Evolutionary conservation across 2,888 invertebrate genomes (phyloP).

Genomic region (Scaptomyza reducta): DNA sequence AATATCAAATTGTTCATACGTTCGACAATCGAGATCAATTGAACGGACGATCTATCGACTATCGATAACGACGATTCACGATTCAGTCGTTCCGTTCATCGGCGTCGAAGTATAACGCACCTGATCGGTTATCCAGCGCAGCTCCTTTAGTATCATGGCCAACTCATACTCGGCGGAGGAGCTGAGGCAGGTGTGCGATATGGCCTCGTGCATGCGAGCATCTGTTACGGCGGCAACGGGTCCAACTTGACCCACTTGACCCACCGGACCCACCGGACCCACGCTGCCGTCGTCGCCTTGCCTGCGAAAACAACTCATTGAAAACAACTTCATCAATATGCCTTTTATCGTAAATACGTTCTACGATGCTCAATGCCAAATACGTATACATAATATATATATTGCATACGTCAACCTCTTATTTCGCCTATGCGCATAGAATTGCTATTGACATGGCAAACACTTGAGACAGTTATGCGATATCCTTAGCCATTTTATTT

Average conservation of each 20-base stretch:
- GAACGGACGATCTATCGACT: no score
- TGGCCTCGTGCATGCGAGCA: slow-evolving; percentile 89
- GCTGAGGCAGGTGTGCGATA: slow-evolving; percentile 93
- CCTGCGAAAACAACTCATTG: slow-evolving; percentile 52
- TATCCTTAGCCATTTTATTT: slow-evolving; percentile 16
- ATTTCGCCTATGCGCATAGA: slow-evolving; percentile 26
- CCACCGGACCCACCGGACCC: slow-evolving; percentile 72
- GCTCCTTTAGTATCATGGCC: slow-evolving; percentile 96
- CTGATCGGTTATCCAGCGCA: slow-evolving; percentile 95
- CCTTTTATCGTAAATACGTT: background rate
- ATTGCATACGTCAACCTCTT: background rate
- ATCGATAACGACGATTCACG: no score
- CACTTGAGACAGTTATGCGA: slow-evolving; percentile 28
- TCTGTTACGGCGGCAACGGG: slow-evolving; percentile 83
- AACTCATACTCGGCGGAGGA: slow-evolving; percentile 93
- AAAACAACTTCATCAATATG: slow-evolving; percentile 20
- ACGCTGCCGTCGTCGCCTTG: slow-evolving; percentile 84
- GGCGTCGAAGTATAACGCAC: no score
- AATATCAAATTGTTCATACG: no score
- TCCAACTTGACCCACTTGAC: slow-evolving; percentile 81
- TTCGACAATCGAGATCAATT: no score
- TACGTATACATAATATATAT: background rate
- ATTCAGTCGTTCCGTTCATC: background rate
- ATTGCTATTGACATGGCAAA: slow-evolving; percentile 38
- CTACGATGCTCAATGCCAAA: background rate